Conservation (phyloP, 2,113 vertebrate genomes). For the Catagonus wagneri region DNA sequence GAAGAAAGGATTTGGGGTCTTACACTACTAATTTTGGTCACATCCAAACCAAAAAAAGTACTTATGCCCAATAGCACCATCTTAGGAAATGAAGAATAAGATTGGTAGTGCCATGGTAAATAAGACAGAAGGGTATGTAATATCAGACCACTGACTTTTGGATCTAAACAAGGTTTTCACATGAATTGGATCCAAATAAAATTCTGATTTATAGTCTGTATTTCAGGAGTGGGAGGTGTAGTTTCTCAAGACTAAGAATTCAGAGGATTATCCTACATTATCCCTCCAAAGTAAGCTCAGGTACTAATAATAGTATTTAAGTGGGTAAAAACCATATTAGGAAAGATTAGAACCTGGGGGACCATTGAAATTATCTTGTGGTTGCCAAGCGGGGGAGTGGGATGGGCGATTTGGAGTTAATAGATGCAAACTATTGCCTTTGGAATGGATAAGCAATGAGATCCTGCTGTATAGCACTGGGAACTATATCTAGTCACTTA, state of each 20-base stretch:
- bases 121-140: neutral
- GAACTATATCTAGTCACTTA: too few species aligned
- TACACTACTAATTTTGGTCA: neutral
- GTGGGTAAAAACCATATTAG: constrained; percentile 18
- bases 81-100: neutral
- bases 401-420: too few species aligned
- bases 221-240: neutral
- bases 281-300: neutral
- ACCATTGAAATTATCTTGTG: neutral
- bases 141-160: neutral
- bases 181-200: constrained; percentile 33
- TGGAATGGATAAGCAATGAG: too few species aligned
- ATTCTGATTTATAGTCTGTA: neutral
- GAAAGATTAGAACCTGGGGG: neutral
- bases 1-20: neutral
- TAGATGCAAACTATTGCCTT: too few species aligned
- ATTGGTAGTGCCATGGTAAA: neutral
- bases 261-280: neutral
- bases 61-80: neutral
- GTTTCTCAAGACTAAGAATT: constrained; percentile 36
- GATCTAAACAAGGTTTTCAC: neutral
- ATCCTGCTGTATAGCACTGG: too few species aligned
- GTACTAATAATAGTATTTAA: neutral
- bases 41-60: neutral
- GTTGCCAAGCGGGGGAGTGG: too few species aligned